Evolutionary conservation across 2,797 vertebrate species (phyloP), one percentile per base, ranked within the genome.

Genomic region (Gambusia yucatana): DNA sequence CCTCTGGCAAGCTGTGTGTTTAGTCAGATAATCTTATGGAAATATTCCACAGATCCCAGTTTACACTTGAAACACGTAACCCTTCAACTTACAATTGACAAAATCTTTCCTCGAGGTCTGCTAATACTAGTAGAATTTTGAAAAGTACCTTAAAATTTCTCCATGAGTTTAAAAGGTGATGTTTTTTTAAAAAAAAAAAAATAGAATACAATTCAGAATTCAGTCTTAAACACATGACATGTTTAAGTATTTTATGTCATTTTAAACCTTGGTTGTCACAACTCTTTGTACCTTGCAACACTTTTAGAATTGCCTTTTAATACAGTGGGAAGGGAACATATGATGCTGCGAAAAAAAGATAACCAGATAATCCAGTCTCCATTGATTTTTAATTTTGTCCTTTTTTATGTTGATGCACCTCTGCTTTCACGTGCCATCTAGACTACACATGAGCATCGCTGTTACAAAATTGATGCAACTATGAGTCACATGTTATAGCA

Each of bases 41-140:
- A 50, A 79, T 57, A 47, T 74, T 36, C 81, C 84, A 71, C n/a
- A 52, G 25, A 30, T 65, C 73, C 83, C 89, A 94, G 89, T 90
- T 94, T 88, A 74, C 43, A 48, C 39, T 78, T 93, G 89, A 90
- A 84, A 87, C 83, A 71, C 41, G 72, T 48, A 48, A 41, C 28
- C 13, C 25, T 43, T 30, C 6, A 16, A 14, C 25, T 74, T 25
- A 55, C 48, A 83, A 73, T 77, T 25, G 39, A 10, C 39, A 11
- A 13, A 69, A 69, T 69, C 72, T 6, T 30, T 28, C 75, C 82
- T 71, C 73, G 73, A 69, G 63, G 16, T 72, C 14, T 57, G 43
- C 7, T 44, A 44, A 6, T 44, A 7, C 11, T 22, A 2, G 11
- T 67, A 67, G 9, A 69, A 44, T 14, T 43, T 5, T 39, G 9